phyloP scores from a whole-genome alignment of 1,140 invertebrate genomes.

The Drosophila bifasciata region DNA sequence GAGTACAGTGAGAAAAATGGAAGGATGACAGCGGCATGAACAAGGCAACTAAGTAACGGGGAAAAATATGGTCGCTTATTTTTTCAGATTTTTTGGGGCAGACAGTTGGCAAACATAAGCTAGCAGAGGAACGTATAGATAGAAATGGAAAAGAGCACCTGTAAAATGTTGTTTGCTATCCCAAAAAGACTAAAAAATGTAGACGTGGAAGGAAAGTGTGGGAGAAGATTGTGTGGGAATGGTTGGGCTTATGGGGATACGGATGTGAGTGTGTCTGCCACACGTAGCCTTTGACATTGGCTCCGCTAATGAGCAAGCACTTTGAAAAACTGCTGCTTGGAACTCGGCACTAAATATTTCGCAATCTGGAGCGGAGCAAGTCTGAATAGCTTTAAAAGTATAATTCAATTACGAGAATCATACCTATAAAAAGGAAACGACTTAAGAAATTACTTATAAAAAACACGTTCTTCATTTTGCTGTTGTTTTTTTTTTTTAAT shows the following conservation, averaged over 20 bases:
- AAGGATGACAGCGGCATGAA: slow-evolving; percentile 75
- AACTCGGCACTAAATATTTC: slow-evolving; percentile 65
- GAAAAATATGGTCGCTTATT: slow-evolving; percentile 73
- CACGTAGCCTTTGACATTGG: slow-evolving; percentile 79
- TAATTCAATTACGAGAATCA: slow-evolving; percentile 33
- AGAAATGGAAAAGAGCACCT: slow-evolving; percentile 53
- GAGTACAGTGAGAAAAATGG: slow-evolving; percentile 75
- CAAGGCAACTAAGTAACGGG: slow-evolving; percentile 48
- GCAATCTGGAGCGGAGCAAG: slow-evolving; percentile 1
- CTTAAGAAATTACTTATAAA: neutral
- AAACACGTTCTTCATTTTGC: neutral
- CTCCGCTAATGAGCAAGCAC: slow-evolving; percentile 75
- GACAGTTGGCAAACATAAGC: slow-evolving; percentile 75
- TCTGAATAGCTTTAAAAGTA: slow-evolving; percentile 13
- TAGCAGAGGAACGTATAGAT: slow-evolving; percentile 22
- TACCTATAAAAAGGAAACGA: neutral
- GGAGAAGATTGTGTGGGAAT: neutral
- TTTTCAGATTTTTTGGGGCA: slow-evolving; percentile 69
- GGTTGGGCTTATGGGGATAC: neutral
- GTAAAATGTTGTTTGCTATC: slow-evolving; percentile 45
- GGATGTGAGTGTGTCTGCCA: slow-evolving; percentile 38
- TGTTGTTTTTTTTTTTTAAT: too few relatives aligned
- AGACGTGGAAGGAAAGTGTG: slow-evolving; percentile 27
- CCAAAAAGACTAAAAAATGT: slow-evolving; percentile 54
- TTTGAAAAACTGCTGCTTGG: slow-evolving; percentile 52